A percentile compares a stretch with the other conserved stretches of the same genome.
Conservation (phyloP, 92 coral and sea anemone species). For the Actinostola sp. region DNA sequence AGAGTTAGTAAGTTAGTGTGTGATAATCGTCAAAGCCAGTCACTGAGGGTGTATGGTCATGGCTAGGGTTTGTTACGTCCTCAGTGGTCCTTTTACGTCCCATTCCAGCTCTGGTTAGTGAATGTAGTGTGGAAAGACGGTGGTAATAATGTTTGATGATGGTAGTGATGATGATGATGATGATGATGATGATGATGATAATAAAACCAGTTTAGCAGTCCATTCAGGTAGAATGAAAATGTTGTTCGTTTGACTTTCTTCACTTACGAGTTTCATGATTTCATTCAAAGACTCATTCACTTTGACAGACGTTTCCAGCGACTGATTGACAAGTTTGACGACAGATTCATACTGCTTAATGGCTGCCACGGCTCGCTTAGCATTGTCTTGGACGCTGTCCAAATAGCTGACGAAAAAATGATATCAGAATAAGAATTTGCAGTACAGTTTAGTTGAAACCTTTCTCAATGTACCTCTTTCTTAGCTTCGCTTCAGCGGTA, state of each 20-base stretch:
- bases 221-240: neutral
- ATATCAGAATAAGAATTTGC: too few species aligned
- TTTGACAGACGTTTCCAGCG: constrained; percentile 71
- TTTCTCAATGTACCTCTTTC: constrained; percentile 58
- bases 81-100: too few species aligned
- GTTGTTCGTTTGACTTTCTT: neutral
- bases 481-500: constrained; percentile 64
- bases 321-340: constrained; percentile 65
- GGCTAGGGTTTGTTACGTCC: too few species aligned
- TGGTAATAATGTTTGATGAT: too few species aligned
- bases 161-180: neutral
- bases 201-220: neutral
- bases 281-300: constrained; percentile 76
- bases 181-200: constrained; percentile 2
- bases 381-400: constrained; percentile 71
- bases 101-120: too few species aligned
- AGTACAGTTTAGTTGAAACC: too few species aligned
- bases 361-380: constrained; percentile 81
- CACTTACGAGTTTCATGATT: constrained; percentile 75
- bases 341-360: constrained; percentile 82
- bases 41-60: too few species aligned
- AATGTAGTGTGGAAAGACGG: too few species aligned
- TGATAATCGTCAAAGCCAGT: too few species aligned
- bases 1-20: too few species aligned
- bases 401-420: constrained; percentile 53